Evolutionary conservation across 2,113 vertebrate species (phyloP), one percentile per base, ranked within the genome.

Genomic region (Macaca nemestrina): DNA sequence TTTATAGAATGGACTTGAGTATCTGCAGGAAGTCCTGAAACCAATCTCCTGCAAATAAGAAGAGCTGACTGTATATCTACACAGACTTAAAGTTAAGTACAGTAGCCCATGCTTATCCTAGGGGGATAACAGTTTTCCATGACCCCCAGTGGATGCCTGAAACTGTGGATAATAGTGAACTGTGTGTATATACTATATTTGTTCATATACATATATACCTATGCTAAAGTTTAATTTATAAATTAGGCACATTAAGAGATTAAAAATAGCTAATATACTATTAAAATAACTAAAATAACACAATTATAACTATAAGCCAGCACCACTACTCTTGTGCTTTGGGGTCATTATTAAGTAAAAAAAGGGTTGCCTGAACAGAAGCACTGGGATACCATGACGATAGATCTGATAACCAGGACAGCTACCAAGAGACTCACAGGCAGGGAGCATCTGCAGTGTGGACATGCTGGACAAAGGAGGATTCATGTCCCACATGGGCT

Each of bases 401-500:
- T 48, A 27, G 3, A 30, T 78, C 27, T 78, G 43, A 48, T 48
- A 48, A 23, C n/a, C 11, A 38, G 38, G 38, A 40, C 20, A 43
- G 27, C 43, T 32, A 48, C 27, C 27, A 9, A 78, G 27, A 27
- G 43, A 4, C 25, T 48, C 43, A 30, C 8, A 45, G 43, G 43
- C 1, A 0, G 14, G 27, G 27, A 48, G 27, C 0, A 1, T 78
- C 75, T 48, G 16, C 8, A 30, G 25, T 8, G 7, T 30, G 73
- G 13, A 27, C 27, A 18, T 23, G 27, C 75, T 9, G 8, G 75
- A 48, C 43, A 48, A 18, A 48, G 75, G 8, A 78, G 25, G 75
- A 32, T 16, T 32, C 43, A 17, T 30, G 43, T 78, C 14, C 75
- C 2, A 8, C 14, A 27, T 17, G 43, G 43, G 27, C 45, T 78